These are phyloP conservation scores for Tenthredo notha DNA, from an alignment of 2,888 invertebrate genomes.

Conservation along the genomic window DNA sequence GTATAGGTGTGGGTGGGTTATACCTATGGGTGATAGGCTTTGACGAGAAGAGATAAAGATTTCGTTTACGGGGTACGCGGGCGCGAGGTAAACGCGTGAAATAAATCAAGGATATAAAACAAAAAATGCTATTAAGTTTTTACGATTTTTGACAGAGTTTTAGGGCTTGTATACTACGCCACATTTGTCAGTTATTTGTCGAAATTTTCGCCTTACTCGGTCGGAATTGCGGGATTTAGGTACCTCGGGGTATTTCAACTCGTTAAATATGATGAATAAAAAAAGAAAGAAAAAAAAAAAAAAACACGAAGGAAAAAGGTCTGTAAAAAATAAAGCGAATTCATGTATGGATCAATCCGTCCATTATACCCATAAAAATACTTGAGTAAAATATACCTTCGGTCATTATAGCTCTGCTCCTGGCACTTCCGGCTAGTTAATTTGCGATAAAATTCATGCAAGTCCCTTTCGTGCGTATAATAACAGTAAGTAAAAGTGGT, in stretches of 20 bases:
- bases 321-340: conserved; percentile 3
- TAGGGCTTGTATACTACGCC: conserved; percentile 34
- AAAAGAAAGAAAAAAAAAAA: not conserved
- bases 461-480: conserved; percentile 42
- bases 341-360: conserved; percentile 31
- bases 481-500: conserved; percentile 24
- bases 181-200: conserved; percentile 34
- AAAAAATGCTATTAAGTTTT: conserved; percentile 41
- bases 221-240: not conserved
- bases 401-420: conserved; percentile 16
- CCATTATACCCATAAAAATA: conserved; percentile 11
- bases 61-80: conserved; percentile 38
- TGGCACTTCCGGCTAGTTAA: conserved; percentile 36
- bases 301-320: not conserved
- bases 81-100: conserved; percentile 35
- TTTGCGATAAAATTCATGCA: conserved; percentile 50
- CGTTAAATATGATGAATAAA: conserved; percentile 29
- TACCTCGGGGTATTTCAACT: not conserved
- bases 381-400: not conserved
- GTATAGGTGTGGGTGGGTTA: no score
- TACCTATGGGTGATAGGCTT: conserved; percentile 6
- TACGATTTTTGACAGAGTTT: conserved; percentile 50
- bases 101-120: conserved; percentile 42
- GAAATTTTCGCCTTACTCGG: not conserved
- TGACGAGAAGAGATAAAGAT: conserved; percentile 52